These are phyloP conservation scores for Phalacrocorax aristotelis DNA, from an alignment of 2,113 vertebrate species.

Conservation along the genomic window DNA sequence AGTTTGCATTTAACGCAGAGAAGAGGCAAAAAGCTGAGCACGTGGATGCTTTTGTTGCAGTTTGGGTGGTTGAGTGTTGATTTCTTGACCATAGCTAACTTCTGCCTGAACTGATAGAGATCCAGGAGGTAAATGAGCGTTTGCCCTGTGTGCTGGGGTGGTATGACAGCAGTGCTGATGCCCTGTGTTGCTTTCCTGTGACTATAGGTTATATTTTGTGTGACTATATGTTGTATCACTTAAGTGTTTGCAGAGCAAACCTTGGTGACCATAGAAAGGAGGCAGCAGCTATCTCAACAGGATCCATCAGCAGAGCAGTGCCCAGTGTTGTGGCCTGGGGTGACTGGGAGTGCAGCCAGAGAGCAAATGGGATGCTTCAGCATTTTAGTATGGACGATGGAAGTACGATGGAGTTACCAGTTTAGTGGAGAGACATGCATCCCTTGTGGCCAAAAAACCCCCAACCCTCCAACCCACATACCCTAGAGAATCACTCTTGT, in stretches of 20 bases:
- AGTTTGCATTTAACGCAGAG: accelerated
- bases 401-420: not conserved
- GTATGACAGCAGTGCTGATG: accelerated
- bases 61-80: not conserved
- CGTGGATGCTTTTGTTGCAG: not conserved
- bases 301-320: not conserved
- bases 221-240: not conserved
- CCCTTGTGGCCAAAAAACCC: not conserved
- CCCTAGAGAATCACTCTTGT: not conserved
- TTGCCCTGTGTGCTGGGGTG: not conserved
- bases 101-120: accelerated
- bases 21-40: not conserved
- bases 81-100: not conserved
- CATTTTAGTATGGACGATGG: not conserved
- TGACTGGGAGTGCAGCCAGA: not conserved
- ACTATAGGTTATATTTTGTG: not conserved
- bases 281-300: not conserved
- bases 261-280: not conserved
- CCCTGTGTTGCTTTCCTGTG: not conserved
- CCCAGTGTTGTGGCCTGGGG: accelerated
- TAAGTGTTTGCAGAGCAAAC: not conserved
- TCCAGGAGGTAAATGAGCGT: not conserved
- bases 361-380: not conserved
- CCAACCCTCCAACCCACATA: no score
- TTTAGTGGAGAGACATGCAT: accelerated